Evolutionary conservation across 2,797 vertebrate species (phyloP), one percentile per base, ranked within the genome.

Genomic region (Astyanax mexicanus): DNA sequence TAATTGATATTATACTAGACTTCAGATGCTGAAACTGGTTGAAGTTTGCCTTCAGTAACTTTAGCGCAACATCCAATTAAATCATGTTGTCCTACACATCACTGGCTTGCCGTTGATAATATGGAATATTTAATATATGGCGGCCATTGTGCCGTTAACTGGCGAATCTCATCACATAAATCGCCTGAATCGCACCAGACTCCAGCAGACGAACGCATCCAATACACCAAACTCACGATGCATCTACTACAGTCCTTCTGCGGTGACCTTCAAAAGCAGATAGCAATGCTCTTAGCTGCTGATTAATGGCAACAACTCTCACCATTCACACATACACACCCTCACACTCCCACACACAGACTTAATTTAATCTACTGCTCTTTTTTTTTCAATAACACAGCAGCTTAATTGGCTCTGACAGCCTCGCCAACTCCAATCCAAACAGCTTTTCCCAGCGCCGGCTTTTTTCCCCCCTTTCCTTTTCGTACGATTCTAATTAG

Each of bases 321-420:
- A 35, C 35, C 32, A 35, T 19, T 44, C 44, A 70, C 73, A 81
- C 47, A 70, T 52, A 74, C 55, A 68, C 57, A 67, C 29, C 49
- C 27, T 69, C 65, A 47, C 52, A 55, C 21, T 69, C 72, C 81
- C 45, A 69, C 44, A 74, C 19, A 32, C 55, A 71, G 40, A 47
- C 80, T 75, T 85, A 84, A 90, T 90, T 87, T 89, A 87, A 87
- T 89, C 86, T 88, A 79, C 85, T 84, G 87, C 88, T 86, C 83
- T 81, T 80, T 88, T 85, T n/a, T 80, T 82, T 76, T 83, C 85
- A 86, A 90, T 88, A 89, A 90, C 88, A 84, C 87, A 69, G 47
- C 45, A 49, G 79, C 81, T 82, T 91, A 92, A 93, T 90, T 91
- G 89, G 86, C 89, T 92, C 88, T 88, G 90, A 91, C 92, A 92